Evolutionary conservation across 2,797 vertebrate species (phyloP), one percentile per base, ranked within the genome.

Genomic region (Ceryle rudis): DNA sequence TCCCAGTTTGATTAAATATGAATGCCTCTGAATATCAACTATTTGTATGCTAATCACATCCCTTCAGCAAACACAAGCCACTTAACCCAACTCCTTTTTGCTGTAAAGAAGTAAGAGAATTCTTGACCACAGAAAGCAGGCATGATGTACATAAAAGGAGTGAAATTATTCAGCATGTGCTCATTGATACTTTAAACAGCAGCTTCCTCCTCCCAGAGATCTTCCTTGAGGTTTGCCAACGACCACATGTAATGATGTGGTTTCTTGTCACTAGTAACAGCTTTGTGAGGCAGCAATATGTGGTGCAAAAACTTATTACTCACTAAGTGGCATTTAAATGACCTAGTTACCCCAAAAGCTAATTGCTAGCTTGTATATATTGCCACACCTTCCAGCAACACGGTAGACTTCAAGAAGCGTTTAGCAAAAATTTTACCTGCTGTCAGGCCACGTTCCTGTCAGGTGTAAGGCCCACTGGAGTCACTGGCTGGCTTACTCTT

Each of bases 181-280:
- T 94, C 41, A 9, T 46, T 92, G 88, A 74, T 60, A 37, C 75
- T 93, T 88, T 92, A 86, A 86, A 37, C 86, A 95, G 31, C 57
- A 85, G 11, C 83, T 95, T 92, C 69, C 52, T 89, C 29, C n/a
- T 93, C 42, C 66, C 62, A 31, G 78, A 94, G 58, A 85, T 89
- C 65, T 91, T 91, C 85, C 47, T 39, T 81, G 94, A 97, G 96
- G 61, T 92, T 97, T 97, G 71, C 95, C 91, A 78, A 70, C 95
- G 92, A 97, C 86, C 96, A 67, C 81, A 93, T 11, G 39, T 87
- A 91, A 97, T 39, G 28, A 82, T 96, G 96, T 91, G 88, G 94
- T 92, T 96, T 95, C 74, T 95, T 86, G 77, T 94, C 84, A 52
- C 92, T 91, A 41, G 79, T 29, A 91, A 81, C 86, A 81, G 73